Evolutionary conservation across 2,797 vertebrate species (phyloP), one percentile per base, ranked within the genome.

Genomic region (Anas flavirostris): DNA sequence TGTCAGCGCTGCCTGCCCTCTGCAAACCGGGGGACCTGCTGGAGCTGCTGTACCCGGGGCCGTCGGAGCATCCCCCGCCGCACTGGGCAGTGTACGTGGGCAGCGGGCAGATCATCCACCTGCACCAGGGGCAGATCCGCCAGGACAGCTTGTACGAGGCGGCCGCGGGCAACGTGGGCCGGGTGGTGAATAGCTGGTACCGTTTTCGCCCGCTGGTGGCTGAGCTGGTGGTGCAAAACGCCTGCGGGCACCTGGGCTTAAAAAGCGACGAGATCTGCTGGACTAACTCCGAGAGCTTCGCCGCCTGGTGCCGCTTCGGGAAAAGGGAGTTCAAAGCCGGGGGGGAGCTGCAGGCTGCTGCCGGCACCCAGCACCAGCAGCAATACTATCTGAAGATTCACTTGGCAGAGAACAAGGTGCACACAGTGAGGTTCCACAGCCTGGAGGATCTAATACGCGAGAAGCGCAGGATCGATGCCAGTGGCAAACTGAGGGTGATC

Each of bases 281-380:
- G 99, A 99, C 99, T 95, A 99, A 99, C 98, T 99, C 99, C 28
- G 99, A 99, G 98, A 99, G 99, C 98, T 99, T 99, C 97, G 99
- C 99, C 84, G 99, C 99, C 95, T 99, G 99, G 99, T 99, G 99
- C 98, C 99, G 99, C 97, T 99, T 99, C 82, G 99, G 99, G 86
- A 99, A 99, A 95, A 97, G 99, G 96, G 99, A 99, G 98, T 99
- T 99, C 98, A 99, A 99, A 98, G 98, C 99, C 1, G 99, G 99
- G 2, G 99, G 99, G 35, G 99, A 99, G 98, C 98, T 97, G 92
- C 99, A 98, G 96, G 98, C 98, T 25, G 98, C 98, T 67, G 97
- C 98, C 9, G 98, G 97, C 78, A 92, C 97, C 50, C 98, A 98
- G 91, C 97, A 95, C 53, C 97, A 97, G 87, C 98, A 97, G 95